These are phyloP conservation scores for Actinia tenebrosa DNA, from an alignment of 64 coral and sea anemone genomes.

Conservation along the genomic window DNA sequence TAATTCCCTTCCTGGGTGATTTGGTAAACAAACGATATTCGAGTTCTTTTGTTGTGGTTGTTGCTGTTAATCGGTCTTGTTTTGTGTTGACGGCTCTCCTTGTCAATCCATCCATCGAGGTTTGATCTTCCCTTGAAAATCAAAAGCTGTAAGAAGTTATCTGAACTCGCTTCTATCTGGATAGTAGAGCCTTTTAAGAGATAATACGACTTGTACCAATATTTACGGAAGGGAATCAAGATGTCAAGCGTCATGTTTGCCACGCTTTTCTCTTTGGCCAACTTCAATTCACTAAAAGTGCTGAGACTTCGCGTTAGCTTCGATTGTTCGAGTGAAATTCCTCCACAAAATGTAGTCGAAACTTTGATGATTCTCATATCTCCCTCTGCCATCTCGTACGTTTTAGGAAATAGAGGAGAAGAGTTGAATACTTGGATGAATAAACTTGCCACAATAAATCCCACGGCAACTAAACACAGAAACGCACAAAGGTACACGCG, in stretches of 20 bases:
- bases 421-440: conserved; percentile 77
- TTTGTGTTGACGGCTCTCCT: not conserved
- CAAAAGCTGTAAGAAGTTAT: conserved; percentile 64
- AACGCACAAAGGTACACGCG: conserved; percentile 68
- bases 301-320: conserved; percentile 35
- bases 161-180: conserved; percentile 57
- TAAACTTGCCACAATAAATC: conserved; percentile 44
- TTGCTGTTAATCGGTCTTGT: not conserved
- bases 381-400: conserved; percentile 70
- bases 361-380: conserved; percentile 77
- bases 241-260: conserved; percentile 65
- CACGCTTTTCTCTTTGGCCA: conserved; percentile 23
- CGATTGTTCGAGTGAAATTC: conserved; percentile 51
- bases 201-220: conserved; percentile 90
- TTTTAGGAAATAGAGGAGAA: conserved; percentile 62
- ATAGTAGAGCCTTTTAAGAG: conserved; percentile 62
- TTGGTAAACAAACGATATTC: conserved; percentile 55
- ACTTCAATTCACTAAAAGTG: conserved; percentile 31
- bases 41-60: conserved; percentile 29
- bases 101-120: conserved; percentile 67
- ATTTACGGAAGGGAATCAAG: conserved; percentile 48
- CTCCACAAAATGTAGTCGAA: conserved; percentile 81
- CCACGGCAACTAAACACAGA: conserved; percentile 45
- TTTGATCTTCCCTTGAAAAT: conserved; percentile 75
- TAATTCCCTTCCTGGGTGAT: conserved; percentile 57